Evolutionary conservation across 2,797 vertebrate species (phyloP), one percentile per base, ranked within the genome.

Genomic region (Melanotaenia nigrans): DNA sequence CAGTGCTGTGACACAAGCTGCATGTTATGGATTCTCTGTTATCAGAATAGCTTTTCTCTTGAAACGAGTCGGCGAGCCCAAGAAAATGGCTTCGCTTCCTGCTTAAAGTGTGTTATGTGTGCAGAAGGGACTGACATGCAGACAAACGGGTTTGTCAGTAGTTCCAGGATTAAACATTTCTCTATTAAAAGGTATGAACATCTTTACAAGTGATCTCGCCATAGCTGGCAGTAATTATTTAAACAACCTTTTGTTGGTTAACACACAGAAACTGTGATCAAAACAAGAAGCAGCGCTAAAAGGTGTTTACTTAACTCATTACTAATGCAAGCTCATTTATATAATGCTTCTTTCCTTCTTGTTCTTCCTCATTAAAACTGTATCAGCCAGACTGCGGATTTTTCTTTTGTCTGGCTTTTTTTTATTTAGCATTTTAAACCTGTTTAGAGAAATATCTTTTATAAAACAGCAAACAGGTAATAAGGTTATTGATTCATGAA

Each of bases 11-110:
- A 62, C n/a, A 65, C 56, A 68, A 68, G 53, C 77, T 61, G 56
- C 9, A 25, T 54, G 32, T 57, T 73, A 68, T 72, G 30, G 0
- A 59, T 0, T 64, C 24, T 11, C 65, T 71, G 58, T 65, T 81
- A 79, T 84, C 61, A 36, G 35, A 65, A 28, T 5, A 59, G 69
- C 68, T 75, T 78, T 58, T 73, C n/a, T 16, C 11, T 25, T 80
- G 32, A 40, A 56, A 64, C 65, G 72, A 47, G 65, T 24, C 55
- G 14, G 18, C 6, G 0, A 25, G 47, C 40, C 71, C 38, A 18
- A 59, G 59, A 82, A 83, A 77, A 85, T 79, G 70, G 71, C 55
- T 18, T 30, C 64, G 32, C 45, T 28, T 63, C 28, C 62, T 69
- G 25, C 60, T 79, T 45, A 68, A 13, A 20, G 33, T 12, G 28